Conservation (phyloP, 2,888 invertebrate genomes). For the Argyresthia goedartella region DNA sequence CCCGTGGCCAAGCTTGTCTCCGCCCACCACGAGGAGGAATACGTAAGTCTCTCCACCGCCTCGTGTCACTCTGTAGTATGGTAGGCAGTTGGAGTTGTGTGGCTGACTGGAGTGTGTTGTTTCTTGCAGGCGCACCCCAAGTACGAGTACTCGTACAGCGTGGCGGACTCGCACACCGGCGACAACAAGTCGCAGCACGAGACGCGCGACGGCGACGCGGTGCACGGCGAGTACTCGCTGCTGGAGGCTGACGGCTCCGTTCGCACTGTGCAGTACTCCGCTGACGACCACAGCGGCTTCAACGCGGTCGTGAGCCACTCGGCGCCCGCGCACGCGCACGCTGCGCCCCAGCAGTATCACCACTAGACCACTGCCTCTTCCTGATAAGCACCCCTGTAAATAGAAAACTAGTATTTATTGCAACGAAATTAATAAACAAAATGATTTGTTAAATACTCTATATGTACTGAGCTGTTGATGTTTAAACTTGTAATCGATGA, state of each 20-base stretch:
- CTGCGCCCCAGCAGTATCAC: constrained; percentile 19
- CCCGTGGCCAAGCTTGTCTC: constrained; percentile 18
- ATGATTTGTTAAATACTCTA: constrained; percentile 9
- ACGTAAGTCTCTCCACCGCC: constrained; percentile 15
- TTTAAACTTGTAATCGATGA: too few species aligned
- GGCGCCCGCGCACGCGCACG: constrained; percentile 31
- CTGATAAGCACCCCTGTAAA: not conserved
- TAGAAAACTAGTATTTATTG: not conserved
- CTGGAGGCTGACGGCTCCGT: constrained; percentile 66
- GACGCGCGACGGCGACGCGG: constrained; percentile 13
- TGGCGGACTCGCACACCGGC: constrained; percentile 63
- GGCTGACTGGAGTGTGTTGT: not conserved
- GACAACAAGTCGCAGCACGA: constrained; percentile 17
- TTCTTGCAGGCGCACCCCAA: constrained; percentile 44
- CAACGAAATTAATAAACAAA: not conserved
- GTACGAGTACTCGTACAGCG: constrained; percentile 67
- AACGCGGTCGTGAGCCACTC: constrained; percentile 51
- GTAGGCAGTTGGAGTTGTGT: too few species aligned
- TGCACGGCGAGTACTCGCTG: constrained; percentile 57
- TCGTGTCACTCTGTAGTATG: too few species aligned
- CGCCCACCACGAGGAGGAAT: constrained; percentile 7
- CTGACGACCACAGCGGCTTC: constrained; percentile 60
- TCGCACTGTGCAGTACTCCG: constrained; percentile 65
- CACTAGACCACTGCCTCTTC: not conserved
- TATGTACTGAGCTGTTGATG: constrained; percentile 11